phyloP scores from a whole-genome alignment of 1,140 invertebrate genomes.

The Drosophila obscura region DNA sequence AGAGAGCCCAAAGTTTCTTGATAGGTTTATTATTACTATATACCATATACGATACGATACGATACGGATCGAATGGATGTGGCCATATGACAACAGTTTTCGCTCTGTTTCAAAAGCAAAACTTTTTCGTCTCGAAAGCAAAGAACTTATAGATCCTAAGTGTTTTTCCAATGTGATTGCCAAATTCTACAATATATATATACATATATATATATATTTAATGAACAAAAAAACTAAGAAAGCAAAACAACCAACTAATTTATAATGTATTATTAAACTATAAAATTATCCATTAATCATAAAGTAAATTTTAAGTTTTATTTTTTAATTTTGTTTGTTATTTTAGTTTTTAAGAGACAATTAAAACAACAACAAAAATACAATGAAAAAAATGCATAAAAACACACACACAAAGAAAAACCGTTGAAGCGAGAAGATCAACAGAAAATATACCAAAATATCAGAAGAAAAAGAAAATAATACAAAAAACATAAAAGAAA shows the following conservation, averaged over 20 bases:
- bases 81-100: conserved; percentile 50
- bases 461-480: conserved; percentile 47
- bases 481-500: conserved; percentile 49
- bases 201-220: not conserved
- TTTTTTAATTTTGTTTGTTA: conserved; percentile 78
- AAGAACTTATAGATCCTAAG: conserved; percentile 79
- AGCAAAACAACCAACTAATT: conserved; percentile 47
- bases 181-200: conserved; percentile 74
- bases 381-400: conserved; percentile 12
- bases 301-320: conserved; percentile 41
- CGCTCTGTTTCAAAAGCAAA: conserved; percentile 49
- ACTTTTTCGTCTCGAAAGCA: conserved; percentile 56
- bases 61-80: conserved; percentile 1
- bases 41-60: not conserved
- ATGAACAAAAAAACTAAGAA: conserved; percentile 37
- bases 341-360: conserved; percentile 73
- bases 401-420: conserved; percentile 5
- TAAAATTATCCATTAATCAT: conserved; percentile 9
- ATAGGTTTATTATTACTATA: not conserved
- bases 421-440: conserved; percentile 19
- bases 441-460: conserved; percentile 66
- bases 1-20: conserved; percentile 37
- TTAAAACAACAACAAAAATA: conserved; percentile 2
- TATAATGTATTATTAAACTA: conserved; percentile 46
- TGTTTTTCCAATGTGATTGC: conserved; percentile 82